Percentiles rank a stretch among this genome's conserved stretches.
Conservation (phyloP, 2,888 invertebrate genomes). For the Amiota mariae region DNA sequence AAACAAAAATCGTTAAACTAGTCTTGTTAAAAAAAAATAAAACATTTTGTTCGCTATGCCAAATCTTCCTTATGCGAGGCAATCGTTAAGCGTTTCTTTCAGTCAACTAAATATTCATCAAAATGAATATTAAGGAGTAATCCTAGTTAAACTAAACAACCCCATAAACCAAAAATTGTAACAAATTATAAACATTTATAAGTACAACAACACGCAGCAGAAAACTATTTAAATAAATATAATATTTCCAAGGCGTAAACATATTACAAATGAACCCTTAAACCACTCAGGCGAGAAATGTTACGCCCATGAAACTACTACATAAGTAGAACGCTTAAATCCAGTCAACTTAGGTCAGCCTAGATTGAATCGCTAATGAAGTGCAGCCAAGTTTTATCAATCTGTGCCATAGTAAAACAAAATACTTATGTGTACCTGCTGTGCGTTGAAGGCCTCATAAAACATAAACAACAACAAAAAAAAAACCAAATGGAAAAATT, state of each 20-base stretch:
- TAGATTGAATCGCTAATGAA: conserved; percentile 8
- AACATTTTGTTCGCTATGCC: too few species aligned
- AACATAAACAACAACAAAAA: background rate
- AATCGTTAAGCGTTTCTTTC: too few species aligned
- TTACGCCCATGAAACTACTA: background rate
- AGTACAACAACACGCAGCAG: background rate
- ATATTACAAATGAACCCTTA: background rate
- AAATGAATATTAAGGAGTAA: too few species aligned
- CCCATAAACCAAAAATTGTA: background rate
- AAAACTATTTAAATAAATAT: background rate
- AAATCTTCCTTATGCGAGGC: too few species aligned
- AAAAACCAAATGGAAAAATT: background rate
- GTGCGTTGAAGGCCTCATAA: conserved; percentile 36
- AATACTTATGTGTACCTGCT: conserved; percentile 54
- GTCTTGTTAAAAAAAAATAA: too few species aligned
- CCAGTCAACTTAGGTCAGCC: too few species aligned
- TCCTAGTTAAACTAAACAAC: too few species aligned
- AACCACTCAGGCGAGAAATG: background rate
- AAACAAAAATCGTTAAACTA: too few species aligned
- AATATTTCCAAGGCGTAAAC: background rate
- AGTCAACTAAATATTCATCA: too few species aligned
- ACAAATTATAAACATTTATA: conserved; percentile 3
- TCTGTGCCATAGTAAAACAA: background rate
- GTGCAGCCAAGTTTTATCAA: conserved; percentile 12
- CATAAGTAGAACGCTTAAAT: background rate